These are phyloP conservation scores for Athene cunicularia DNA, from an alignment of 2,113 vertebrate species.

Conservation along the genomic window DNA sequence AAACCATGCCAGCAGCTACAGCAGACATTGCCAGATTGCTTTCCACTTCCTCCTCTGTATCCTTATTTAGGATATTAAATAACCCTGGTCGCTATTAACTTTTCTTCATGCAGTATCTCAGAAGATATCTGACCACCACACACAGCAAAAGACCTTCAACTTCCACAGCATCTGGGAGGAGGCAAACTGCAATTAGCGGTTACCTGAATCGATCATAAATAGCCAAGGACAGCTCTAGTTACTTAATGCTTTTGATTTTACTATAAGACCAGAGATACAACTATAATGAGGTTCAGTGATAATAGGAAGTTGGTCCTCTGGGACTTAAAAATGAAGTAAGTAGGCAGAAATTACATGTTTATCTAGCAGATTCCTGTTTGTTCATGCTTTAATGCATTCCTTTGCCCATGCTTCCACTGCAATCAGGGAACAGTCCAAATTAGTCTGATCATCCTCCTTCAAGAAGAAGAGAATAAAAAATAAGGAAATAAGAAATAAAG, in stretches of 20 bases:
- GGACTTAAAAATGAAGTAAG: slow-evolving; percentile 30
- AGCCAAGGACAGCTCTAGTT: slow-evolving; percentile 25
- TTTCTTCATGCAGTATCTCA: background rate
- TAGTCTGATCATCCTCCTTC: background rate
- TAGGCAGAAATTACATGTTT: slow-evolving; percentile 64
- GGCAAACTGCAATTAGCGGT: slow-evolving; percentile 56
- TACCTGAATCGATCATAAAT: slow-evolving; percentile 35
- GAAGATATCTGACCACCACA: background rate
- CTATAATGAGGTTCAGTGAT: slow-evolving; percentile 25
- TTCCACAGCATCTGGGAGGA: slow-evolving; percentile 36
- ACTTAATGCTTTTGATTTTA: slow-evolving; percentile 62
- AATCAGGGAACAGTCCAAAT: background rate
- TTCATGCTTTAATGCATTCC: background rate
- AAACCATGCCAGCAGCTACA: slow-evolving; percentile 23
- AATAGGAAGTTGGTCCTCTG: slow-evolving; percentile 8
- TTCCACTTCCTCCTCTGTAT: slow-evolving; percentile 36
- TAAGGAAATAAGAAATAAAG: background rate
- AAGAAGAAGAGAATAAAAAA: background rate
- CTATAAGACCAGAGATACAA: slow-evolving; percentile 53
- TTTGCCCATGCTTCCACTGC: background rate
- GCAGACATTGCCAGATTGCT: slow-evolving; percentile 18
- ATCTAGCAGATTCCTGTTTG: slow-evolving; percentile 41
- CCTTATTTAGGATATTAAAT: slow-evolving; percentile 51
- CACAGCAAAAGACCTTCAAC: slow-evolving; percentile 6
- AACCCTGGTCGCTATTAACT: background rate